Evolutionary conservation across 2,113 vertebrate genomes (phyloP).

Genomic region (Chamaea fasciata): DNA sequence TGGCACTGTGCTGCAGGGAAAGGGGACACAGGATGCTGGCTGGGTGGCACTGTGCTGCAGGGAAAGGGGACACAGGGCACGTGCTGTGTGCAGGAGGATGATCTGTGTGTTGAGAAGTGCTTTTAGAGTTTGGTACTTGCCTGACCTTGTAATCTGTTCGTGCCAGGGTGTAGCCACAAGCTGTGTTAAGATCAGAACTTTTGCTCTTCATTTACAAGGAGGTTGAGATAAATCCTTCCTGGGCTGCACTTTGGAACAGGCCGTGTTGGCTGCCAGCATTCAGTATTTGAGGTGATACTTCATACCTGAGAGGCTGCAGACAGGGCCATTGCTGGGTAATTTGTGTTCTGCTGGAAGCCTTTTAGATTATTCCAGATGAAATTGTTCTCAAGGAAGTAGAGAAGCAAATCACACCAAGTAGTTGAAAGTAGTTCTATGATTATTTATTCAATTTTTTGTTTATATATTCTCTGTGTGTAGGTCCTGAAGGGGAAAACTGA

Average conservation of each 20-base stretch:
- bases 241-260: neutral
- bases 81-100: neutral
- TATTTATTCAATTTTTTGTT: neutral
- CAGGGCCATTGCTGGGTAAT: neutral
- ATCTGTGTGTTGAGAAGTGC: neutral
- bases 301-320: rapidly evolving
- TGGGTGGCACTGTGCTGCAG: neutral
- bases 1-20: neutral
- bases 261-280: neutral
- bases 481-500: neutral
- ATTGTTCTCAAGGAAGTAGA: neutral
- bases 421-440: neutral
- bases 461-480: neutral
- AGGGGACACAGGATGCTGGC: neutral
- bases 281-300: neutral
- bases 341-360: neutral
- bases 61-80: neutral
- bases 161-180: neutral
- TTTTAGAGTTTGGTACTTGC: neutral
- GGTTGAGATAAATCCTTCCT: neutral
- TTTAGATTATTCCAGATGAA: neutral
- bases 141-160: rapidly evolving
- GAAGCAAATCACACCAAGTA: neutral
- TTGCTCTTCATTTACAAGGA: rapidly evolving
- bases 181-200: neutral